Conservation (phyloP, 2,113 vertebrate species). For the Hyaena hyaena region DNA sequence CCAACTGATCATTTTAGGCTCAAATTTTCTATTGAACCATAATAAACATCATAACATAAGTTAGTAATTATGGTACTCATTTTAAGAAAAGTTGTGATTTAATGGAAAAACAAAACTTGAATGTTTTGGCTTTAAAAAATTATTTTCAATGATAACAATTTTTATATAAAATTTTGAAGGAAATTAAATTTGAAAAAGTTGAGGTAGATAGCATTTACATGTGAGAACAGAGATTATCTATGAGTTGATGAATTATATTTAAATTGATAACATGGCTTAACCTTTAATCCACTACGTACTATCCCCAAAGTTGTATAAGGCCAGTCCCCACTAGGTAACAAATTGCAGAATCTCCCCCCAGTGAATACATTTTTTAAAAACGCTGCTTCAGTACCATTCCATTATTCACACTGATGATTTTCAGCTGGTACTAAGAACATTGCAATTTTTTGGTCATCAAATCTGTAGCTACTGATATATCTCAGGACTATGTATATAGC, state of each 20-base stretch:
- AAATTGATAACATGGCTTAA: neutral
- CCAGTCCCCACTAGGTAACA: neutral
- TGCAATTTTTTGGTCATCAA: neutral
- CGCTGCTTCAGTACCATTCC: neutral
- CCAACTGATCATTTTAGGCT: neutral
- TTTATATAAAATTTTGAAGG: neutral
- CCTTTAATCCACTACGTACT: neutral
- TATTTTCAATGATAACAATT: neutral
- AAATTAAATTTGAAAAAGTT: conserved; percentile 36
- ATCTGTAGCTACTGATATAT: neutral
- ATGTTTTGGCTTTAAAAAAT: neutral
- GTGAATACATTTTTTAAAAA: neutral
- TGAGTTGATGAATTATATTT: neutral
- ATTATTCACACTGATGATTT: neutral
- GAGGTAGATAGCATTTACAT: neutral
- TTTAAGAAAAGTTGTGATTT: neutral
- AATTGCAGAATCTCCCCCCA: neutral
- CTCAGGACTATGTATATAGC: neutral
- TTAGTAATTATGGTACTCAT: neutral
- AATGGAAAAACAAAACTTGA: conserved; percentile 6
- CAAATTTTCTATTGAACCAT: neutral
- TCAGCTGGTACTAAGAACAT: neutral
- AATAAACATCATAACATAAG: conserved; percentile 1
- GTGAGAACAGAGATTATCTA: neutral
- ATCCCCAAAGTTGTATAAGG: neutral